Percentiles rank a stretch among this genome's conserved stretches.
These are phyloP conservation scores for Mus pahari DNA, from an alignment of 2,113 vertebrate species.

Conservation along the genomic window DNA sequence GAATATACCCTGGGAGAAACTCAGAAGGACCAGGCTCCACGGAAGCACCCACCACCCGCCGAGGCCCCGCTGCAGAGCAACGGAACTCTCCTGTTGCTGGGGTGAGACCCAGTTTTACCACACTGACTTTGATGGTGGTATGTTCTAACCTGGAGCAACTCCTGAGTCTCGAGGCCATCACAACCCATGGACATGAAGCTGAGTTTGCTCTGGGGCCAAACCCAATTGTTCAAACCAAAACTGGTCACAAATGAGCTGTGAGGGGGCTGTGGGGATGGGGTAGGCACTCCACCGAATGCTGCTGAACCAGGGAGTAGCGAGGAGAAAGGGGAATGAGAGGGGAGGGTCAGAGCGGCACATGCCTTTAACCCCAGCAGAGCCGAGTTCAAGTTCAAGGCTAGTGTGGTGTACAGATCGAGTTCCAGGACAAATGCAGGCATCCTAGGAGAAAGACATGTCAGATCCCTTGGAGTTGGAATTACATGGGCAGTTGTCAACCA, in stretches of 20 bases:
- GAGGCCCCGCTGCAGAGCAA: not conserved
- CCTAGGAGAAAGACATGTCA: not conserved
- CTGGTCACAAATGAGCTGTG: not conserved
- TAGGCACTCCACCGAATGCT: too few relatives aligned
- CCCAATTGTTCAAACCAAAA: not conserved
- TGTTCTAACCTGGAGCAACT: not conserved
- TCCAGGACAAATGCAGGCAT: not conserved
- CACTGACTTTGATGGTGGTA: not conserved
- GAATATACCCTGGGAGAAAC: not conserved
- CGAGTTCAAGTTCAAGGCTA: not conserved
- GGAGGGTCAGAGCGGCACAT: not conserved
- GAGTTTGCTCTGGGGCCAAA: not conserved
- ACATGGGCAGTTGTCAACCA: not conserved
- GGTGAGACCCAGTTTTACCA: not conserved
- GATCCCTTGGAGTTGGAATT: not conserved
- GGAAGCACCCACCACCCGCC: not conserved
- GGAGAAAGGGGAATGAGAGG: not conserved
- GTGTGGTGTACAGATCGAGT: not conserved
- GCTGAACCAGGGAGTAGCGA: too few relatives aligned
- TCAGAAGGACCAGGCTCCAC: not conserved
- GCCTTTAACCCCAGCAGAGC: not conserved
- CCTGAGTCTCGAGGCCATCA: not conserved
- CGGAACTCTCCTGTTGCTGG: not conserved
- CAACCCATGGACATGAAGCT: not conserved
- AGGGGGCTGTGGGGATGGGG: not conserved